These are phyloP conservation scores for Crocuta crocuta DNA, from an alignment of 2,113 vertebrate genomes.

Conservation along the genomic window DNA sequence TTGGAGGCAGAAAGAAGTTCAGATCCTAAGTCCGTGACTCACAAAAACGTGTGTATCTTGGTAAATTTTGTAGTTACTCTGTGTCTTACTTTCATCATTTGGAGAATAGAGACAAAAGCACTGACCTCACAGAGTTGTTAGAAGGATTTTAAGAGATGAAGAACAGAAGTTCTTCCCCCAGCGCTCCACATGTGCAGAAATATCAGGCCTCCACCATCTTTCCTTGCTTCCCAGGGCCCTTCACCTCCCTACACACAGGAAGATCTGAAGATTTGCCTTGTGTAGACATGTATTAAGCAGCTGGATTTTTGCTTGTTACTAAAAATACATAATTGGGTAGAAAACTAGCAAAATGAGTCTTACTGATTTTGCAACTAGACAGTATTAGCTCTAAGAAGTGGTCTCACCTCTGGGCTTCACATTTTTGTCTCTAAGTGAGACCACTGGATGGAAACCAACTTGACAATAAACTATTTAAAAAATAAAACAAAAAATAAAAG, in stretches of 20 bases:
- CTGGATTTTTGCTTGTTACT: background rate
- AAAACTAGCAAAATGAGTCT: background rate
- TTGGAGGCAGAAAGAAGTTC: constrained; percentile 1
- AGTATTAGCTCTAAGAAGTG: background rate
- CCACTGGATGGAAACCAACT: too few species aligned
- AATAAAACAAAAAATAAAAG: too few species aligned
- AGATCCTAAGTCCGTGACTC: background rate
- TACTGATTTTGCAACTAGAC: background rate
- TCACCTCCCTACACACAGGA: background rate
- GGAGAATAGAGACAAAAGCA: background rate
- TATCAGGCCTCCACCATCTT: fast-evolving
- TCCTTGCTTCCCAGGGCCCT: background rate
- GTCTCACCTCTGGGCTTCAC: background rate
- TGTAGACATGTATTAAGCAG: background rate
- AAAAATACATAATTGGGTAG: constrained; percentile 7
- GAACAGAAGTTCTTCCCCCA: background rate
- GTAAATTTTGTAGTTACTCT: background rate
- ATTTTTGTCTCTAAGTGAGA: background rate
- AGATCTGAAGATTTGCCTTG: background rate
- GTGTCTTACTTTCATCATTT: background rate
- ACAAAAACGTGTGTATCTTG: background rate
- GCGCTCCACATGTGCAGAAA: background rate
- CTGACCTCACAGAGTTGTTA: background rate
- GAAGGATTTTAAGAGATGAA: background rate
- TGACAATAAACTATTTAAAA: too few species aligned